Evolutionary conservation across 2,797 vertebrate genomes (phyloP).

Genomic region (Syndactyla subalaris): DNA sequence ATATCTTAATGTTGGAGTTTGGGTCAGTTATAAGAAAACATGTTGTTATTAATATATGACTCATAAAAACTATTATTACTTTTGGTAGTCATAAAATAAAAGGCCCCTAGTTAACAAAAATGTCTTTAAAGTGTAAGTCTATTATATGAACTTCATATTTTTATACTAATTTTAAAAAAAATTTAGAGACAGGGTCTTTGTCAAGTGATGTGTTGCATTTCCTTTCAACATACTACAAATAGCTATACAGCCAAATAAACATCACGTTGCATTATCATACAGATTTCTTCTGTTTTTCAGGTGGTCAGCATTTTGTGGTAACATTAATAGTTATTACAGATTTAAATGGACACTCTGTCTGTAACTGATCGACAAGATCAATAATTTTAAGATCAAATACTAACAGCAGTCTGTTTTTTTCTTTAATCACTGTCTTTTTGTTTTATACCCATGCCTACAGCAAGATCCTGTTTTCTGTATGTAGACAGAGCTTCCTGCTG

Average conservation of each 20-base stretch:
- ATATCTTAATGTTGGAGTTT: background rate
- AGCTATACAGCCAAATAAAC: background rate
- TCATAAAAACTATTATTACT: background rate
- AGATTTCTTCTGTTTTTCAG: conserved; percentile 55
- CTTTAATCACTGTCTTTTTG: conserved; percentile 83
- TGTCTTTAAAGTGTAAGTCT: background rate
- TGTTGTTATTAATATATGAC: background rate
- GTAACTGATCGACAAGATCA: conserved; percentile 78
- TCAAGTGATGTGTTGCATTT: background rate
- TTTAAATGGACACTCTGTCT: conserved; percentile 68
- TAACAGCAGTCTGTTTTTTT: conserved; percentile 76
- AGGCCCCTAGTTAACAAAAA: background rate
- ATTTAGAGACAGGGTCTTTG: background rate
- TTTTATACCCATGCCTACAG: conserved; percentile 86
- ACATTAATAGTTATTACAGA: conserved; percentile 61
- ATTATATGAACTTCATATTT: background rate
- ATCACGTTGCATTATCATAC: background rate
- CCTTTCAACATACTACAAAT: background rate
- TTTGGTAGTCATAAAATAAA: background rate
- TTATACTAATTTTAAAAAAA: background rate
- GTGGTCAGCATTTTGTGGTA: conserved; percentile 28
- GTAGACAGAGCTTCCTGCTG: conserved; percentile 86
- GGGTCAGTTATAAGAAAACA: background rate
- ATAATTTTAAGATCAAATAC: conserved; percentile 84
- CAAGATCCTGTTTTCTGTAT: conserved; percentile 84